Evolutionary conservation across 2,888 invertebrate species (phyloP), one percentile per base, ranked within the genome.

Genomic region (Macaria liturata): DNA sequence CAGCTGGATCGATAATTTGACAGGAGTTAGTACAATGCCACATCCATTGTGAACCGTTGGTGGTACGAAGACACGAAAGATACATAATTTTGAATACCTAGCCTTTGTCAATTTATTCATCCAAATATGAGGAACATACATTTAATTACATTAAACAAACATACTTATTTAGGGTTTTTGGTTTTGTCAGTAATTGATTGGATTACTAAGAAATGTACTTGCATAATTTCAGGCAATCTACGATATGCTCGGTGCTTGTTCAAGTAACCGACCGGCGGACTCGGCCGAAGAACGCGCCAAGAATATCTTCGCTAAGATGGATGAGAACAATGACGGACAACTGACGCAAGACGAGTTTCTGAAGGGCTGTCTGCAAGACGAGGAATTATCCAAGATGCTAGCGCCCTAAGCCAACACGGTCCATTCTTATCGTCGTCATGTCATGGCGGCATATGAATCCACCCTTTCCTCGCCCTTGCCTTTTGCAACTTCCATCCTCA

Each of bases 251-350:
- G 99, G 99, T 57, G 98, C 98, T 67, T 98, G 98, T 89, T 97
- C 97, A 78, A 97, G 97, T 87, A 98, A 97, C 92, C 94, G 98
- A 81, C 98, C 98, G 49, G 97, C 97, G 44, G 98, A 98, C 84
- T 98, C 98, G 30, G 99, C 99, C 34, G 98, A 99, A 84, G 98
- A 99, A 83, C 94, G 99, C 71, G 99, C 99, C 72, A 98, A 98
- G 93, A 99, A 98, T 89, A 99, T 99, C 78, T 99, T 99, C 91
- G 98, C 98, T 62, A 98, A 98, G 92, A 99, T 99, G 99, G 99
- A 99, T 88, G 97, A 98, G 83, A 99, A 99, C 94, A 98, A 98
- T 92, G 99, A 99, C 88, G 99, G 99, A 62, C 98, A 98, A 88
- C 94, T 99, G 81, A 98, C 98, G 69, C 98, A 98, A 91, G 98